A percentile compares a stretch with the other conserved stretches of the same genome.
Evolutionary conservation across 2,888 invertebrate genomes (phyloP).

Genomic region (Synergus umbraculus): DNA sequence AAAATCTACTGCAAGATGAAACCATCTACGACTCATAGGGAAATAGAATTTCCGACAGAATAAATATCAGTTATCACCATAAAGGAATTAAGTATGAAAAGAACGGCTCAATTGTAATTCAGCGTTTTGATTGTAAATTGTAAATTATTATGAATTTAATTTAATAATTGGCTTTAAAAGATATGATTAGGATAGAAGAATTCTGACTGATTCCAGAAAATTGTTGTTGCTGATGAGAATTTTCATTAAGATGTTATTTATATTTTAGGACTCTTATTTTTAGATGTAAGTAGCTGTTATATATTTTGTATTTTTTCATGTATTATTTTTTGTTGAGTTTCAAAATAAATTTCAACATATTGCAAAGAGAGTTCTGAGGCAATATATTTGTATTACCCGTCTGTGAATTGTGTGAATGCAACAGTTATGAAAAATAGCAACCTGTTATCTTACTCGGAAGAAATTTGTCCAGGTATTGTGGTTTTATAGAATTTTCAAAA

Average conservation of each 20-base stretch:
- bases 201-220: constrained; percentile 3
- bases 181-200: background rate
- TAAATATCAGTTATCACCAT: background rate
- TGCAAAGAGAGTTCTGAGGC: background rate
- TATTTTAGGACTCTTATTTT: background rate
- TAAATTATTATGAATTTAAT: background rate
- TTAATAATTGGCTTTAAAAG: background rate
- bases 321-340: background rate
- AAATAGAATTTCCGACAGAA: background rate
- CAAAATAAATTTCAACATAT: background rate
- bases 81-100: background rate
- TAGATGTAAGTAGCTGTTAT: background rate
- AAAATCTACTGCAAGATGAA: background rate
- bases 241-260: background rate
- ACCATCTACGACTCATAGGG: background rate
- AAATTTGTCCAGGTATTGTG: too few species aligned
- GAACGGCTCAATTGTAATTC: background rate
- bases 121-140: background rate
- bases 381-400: background rate
- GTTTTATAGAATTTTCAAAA: too few species aligned
- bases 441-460: too few species aligned
- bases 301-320: background rate
- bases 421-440: too few species aligned
- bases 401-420: too few species aligned
- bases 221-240: background rate